Conservation (phyloP, 2,888 invertebrate species). For the Aproaerema taeniolella region DNA sequence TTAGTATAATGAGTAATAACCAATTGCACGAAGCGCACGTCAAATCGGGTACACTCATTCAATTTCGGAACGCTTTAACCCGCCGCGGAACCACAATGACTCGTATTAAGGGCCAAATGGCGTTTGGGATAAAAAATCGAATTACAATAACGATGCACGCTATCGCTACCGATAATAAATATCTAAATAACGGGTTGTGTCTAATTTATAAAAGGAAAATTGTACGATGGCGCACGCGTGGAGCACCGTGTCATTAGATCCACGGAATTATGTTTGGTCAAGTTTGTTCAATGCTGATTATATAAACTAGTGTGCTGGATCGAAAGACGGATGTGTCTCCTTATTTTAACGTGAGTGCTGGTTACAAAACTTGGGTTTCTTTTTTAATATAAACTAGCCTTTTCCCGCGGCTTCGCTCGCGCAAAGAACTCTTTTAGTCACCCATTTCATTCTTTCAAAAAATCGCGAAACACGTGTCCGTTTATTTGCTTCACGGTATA, state of each 20-base stretch:
- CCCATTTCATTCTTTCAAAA: too few relatives aligned
- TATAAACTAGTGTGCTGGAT: constrained; percentile 41
- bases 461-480: too few relatives aligned
- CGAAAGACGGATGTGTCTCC: constrained; percentile 38
- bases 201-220: constrained; percentile 71
- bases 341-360: constrained; percentile 20
- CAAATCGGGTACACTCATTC: constrained; percentile 53
- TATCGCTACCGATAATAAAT: constrained; percentile 49
- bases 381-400: too few relatives aligned
- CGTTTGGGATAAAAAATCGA: constrained; percentile 59
- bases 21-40: constrained; percentile 68
- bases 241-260: constrained; percentile 51
- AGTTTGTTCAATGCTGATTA: constrained; percentile 58
- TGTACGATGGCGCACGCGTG: constrained; percentile 62
- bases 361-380: too few relatives aligned
- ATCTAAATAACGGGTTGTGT: constrained; percentile 68
- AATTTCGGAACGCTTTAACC: constrained; percentile 28
- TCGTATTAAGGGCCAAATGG: constrained; percentile 67
- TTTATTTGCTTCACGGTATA: too few relatives aligned
- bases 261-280: constrained; percentile 57
- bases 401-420: too few relatives aligned
- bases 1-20: constrained; percentile 69
- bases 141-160: constrained; percentile 73
- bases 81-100: constrained; percentile 33
- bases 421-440: too few relatives aligned